Evolutionary conservation across 2,113 vertebrate genomes (phyloP).

Genomic region (Calidris pugnax): DNA sequence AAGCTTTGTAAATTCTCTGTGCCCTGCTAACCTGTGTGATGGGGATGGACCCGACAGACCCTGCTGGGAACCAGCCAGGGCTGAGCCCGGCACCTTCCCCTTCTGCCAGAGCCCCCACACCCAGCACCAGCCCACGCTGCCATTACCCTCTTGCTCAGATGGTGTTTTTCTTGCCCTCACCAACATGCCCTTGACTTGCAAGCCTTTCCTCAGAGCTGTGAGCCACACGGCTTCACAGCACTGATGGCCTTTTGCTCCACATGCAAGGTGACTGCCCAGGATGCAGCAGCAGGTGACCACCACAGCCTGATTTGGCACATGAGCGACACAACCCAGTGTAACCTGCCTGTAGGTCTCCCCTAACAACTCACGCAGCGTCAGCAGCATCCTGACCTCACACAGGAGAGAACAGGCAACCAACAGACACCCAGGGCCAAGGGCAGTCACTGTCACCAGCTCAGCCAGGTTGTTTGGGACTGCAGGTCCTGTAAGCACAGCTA

Average conservation of each 20-base stretch:
- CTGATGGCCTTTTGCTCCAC: neutral
- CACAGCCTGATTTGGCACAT: neutral
- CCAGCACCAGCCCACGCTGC: neutral
- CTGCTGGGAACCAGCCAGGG: fast-evolving
- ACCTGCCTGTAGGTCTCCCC: neutral
- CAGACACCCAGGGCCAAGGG: neutral
- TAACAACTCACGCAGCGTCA: fast-evolving
- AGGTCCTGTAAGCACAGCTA: neutral
- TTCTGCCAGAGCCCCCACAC: neutral
- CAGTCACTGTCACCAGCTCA: neutral
- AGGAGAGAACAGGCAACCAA: neutral
- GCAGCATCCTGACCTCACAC: fast-evolving
- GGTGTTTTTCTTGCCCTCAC: neutral
- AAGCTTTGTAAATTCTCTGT: neutral
- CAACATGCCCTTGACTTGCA: fast-evolving
- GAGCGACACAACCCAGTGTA: fast-evolving
- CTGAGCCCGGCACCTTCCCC: neutral
- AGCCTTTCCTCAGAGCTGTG: neutral
- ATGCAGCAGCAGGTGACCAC: neutral
- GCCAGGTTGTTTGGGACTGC: neutral
- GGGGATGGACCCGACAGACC: neutral
- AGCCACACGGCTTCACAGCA: neutral
- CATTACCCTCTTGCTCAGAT: neutral
- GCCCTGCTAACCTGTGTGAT: neutral
- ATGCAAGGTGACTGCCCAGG: fast-evolving